These are phyloP conservation scores for Drosophila subsilvestris DNA, from an alignment of 2,888 invertebrate species.

Conservation along the genomic window DNA sequence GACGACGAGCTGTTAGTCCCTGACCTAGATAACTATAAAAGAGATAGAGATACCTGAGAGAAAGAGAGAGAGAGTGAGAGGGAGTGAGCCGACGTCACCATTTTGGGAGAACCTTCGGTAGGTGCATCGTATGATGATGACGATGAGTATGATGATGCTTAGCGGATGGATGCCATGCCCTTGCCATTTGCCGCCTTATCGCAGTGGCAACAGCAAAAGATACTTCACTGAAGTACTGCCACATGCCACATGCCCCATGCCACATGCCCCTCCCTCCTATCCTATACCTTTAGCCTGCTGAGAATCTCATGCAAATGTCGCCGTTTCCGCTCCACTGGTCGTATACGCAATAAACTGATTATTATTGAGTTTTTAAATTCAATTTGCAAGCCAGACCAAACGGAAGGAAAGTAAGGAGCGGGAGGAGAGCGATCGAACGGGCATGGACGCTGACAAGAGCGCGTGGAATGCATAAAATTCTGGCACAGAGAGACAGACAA, in stretches of 20 bases:
- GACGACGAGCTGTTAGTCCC: conserved; percentile 61
- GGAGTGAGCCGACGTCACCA: conserved; percentile 43
- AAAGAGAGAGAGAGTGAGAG: conserved; percentile 1
- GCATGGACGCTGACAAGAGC: conserved; percentile 2
- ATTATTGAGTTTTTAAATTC: conserved; percentile 44
- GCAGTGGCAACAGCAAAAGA: conserved; percentile 18
- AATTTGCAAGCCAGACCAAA: conserved; percentile 21
- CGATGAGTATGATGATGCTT: conserved; percentile 23
- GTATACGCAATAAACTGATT: conserved; percentile 42
- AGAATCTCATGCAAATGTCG: conserved; percentile 28
- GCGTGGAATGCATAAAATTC: conserved; percentile 43
- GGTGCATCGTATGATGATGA: conserved; percentile 27
- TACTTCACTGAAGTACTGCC: conserved; percentile 9
- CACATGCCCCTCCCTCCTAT: no score
- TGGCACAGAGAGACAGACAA: neutral
- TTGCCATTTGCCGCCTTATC: conserved; percentile 51
- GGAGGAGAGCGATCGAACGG: no score
- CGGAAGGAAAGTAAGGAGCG: neutral
- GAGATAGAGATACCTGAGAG: conserved; percentile 16
- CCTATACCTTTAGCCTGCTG: neutral
- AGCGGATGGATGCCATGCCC: conserved; percentile 38
- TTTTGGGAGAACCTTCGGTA: conserved; percentile 44
- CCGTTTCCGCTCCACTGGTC: conserved; percentile 40
- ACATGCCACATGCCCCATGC: neutral
- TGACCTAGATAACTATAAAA: conserved; percentile 69